Base-by-base conservation (phyloP, 2,797 vertebrate genomes). In the Acipenser transmontanus region DNA sequence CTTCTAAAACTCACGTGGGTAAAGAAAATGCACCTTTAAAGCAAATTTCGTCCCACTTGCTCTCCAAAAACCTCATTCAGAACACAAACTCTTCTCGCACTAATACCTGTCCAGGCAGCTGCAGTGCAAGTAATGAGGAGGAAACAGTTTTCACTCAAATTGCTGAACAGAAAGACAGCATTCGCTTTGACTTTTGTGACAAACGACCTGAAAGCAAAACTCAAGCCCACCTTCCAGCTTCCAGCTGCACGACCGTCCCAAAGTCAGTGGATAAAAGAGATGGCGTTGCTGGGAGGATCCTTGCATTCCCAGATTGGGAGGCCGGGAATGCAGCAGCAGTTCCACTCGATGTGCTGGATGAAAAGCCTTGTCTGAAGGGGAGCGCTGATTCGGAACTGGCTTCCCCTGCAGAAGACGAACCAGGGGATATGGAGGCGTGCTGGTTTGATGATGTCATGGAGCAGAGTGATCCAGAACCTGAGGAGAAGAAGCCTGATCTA, bases 391-490 rank as follows among this genome's bases (percentile, higher is more conserved):
- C 49, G 54, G 49, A 49, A 47, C 12, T n/a, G 7, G 34, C 9
- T n/a, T 10, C 9, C 7, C n/a, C 2, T 69, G 51, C 75, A 1
- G 52, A 1, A 0, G 61, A 69, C 74, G 68, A 73, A n/a, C 2
- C 48, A 2, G 78, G 81, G 8, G 13, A 0, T 47, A 13, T 90
- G 63, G 81, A 87, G 1, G 88, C 86, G 6, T 77, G 71, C 66
- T 91, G 89, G 89, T 91, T 91, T 79, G 70, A 80, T 54, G 87
- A 91, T 5, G 72, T 75, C 11, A 87, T 89, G 83, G 83, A 84
- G 17, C 66, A 68, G 48, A 63, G 57, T 2, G 62, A 70, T 11
- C 68, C 6, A 12, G 50, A 10, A 0, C 50, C 68, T 20, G 64
- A 50, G 9, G 69, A 77, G 11, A 75, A 77, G 6, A 84, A 78